A percentile compares a stretch with the other conserved stretches of the same genome.
Evolutionary conservation across 2,113 vertebrate species (phyloP).

Genomic region (Marcusenius ussheri): DNA sequence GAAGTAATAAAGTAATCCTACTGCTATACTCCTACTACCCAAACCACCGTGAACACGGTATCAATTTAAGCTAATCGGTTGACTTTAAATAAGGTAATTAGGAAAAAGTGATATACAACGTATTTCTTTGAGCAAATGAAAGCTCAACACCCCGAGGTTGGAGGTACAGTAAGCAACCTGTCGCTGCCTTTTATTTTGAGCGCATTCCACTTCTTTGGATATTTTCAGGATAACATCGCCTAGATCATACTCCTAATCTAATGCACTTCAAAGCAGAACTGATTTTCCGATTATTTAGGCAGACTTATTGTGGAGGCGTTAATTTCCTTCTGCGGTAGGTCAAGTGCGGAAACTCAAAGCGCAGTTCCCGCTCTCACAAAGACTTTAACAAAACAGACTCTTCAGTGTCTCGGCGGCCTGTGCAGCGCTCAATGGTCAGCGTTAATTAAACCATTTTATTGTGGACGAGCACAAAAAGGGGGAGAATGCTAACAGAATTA

Average conservation of each 20-base stretch:
- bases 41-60: not conserved
- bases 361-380: conserved; percentile 31
- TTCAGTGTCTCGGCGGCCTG: not conserved
- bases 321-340: conserved; percentile 70
- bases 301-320: conserved; percentile 38
- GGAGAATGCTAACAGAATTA: not conserved
- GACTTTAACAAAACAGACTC: conserved; percentile 8
- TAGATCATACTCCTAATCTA: conserved; percentile 44
- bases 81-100: conserved; percentile 61
- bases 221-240: not conserved
- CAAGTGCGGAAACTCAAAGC: conserved; percentile 67
- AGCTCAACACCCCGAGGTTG: conserved; percentile 45
- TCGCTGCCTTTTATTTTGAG: not conserved
- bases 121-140: conserved; percentile 41
- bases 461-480: not conserved
- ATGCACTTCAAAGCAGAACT: conserved; percentile 58
- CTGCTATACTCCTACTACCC: not conserved
- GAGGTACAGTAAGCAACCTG: not conserved
- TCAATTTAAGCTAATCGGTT: conserved; percentile 7
- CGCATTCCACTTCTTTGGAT: not conserved
- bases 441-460: conserved; percentile 18
- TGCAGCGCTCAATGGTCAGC: not conserved
- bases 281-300: conserved; percentile 66
- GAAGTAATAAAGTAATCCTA: not conserved
- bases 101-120: conserved; percentile 37